These are phyloP conservation scores for Listronotus oregonensis DNA, from an alignment of 1,140 invertebrate species.

Conservation along the genomic window DNA sequence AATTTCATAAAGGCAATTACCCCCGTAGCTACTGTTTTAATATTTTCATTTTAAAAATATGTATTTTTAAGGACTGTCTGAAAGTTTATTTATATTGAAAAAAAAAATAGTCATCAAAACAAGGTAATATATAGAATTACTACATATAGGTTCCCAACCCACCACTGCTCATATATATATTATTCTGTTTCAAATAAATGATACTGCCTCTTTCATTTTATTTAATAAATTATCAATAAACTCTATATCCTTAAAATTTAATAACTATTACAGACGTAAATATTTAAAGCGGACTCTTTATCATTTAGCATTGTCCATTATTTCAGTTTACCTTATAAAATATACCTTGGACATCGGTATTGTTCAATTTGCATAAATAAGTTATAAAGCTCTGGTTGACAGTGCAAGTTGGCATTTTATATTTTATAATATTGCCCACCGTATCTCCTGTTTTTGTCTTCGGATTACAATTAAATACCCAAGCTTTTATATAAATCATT, in stretches of 20 bases:
- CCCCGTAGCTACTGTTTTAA: too few species aligned
- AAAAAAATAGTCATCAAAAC: too few species aligned
- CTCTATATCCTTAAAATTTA: conserved; percentile 28
- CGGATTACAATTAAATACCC: conserved; percentile 1
- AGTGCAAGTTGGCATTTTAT: conserved; percentile 15
- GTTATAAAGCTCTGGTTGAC: conserved; percentile 24
- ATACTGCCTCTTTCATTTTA: conserved; percentile 23
- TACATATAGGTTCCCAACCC: too few species aligned
- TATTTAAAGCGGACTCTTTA: conserved; percentile 12
- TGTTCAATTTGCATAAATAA: conserved; percentile 24
- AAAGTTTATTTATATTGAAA: too few species aligned
- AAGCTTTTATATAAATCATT: too few species aligned
- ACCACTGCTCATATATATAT: conserved; percentile 16
- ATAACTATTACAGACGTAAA: conserved; percentile 19
- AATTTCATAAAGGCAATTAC: too few species aligned
- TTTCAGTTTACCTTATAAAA: conserved; percentile 27
- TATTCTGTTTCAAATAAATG: conserved; percentile 15
- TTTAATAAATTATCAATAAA: conserved; percentile 36
- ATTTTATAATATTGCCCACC: conserved; percentile 9
- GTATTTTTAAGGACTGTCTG: too few species aligned
- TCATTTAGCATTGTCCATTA: conserved; percentile 25
- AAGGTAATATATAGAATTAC: too few species aligned
- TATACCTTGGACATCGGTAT: conserved; percentile 15
- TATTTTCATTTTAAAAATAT: too few species aligned
- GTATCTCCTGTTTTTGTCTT: conserved; percentile 20